A percentile compares a stretch with the other conserved stretches of the same genome.
phyloP scores from a whole-genome alignment of 2,797 vertebrate genomes.

The Yasuhikotakia modesta region DNA sequence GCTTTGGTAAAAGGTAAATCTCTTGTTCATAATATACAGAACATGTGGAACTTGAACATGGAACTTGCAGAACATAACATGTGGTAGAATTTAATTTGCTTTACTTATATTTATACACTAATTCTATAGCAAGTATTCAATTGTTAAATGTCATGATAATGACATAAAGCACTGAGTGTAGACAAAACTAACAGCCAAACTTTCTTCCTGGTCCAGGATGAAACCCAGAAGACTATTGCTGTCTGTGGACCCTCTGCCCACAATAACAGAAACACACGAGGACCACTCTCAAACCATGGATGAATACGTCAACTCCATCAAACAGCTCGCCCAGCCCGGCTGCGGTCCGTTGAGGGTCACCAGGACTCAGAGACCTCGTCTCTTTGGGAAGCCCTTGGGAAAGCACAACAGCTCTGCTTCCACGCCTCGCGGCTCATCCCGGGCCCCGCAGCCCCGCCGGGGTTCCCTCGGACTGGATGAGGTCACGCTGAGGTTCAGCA shows the following conservation, averaged over 20 bases:
- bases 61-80: too few species aligned
- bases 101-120: too few species aligned
- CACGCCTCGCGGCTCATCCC: constrained; percentile 62
- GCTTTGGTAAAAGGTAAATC: constrained; percentile 46
- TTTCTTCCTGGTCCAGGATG: constrained; percentile 71
- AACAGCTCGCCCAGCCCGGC: constrained; percentile 74
- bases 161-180: too few species aligned
- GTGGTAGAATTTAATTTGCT: too few species aligned
- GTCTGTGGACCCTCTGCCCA: constrained; percentile 77
- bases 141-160: too few species aligned
- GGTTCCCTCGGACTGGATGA: constrained; percentile 64
- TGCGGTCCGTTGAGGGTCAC: constrained; percentile 71
- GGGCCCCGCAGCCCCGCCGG: constrained; percentile 63
- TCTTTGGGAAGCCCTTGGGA: constrained; percentile 69
- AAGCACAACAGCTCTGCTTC: constrained; percentile 64
- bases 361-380: constrained; percentile 66
- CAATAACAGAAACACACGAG: constrained; percentile 81
- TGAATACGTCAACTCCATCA: constrained; percentile 81
- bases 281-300: constrained; percentile 73
- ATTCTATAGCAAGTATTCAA: too few species aligned
- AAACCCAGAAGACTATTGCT: constrained; percentile 74
- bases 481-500: constrained; percentile 57
- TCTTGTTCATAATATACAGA: too few species aligned
- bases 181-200: constrained; percentile 11
- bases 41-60: too few species aligned